Conservation (phyloP, 2,797 vertebrate genomes). For the Pangasius sanitwongsei region DNA sequence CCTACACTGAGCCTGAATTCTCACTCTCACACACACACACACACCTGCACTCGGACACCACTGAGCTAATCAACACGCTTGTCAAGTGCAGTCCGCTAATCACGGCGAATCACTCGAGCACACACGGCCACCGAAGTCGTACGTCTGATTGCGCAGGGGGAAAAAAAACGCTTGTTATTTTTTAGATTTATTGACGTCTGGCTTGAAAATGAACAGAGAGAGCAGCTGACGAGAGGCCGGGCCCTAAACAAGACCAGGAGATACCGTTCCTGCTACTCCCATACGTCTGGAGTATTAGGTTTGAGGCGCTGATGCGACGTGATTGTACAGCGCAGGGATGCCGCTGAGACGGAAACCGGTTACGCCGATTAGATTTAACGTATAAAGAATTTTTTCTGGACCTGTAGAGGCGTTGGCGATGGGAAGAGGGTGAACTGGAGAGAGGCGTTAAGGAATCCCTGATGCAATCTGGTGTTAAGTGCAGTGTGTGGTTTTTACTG, state of each 20-base stretch:
- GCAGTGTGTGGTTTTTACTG: neutral
- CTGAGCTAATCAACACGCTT: slow-evolving; percentile 52
- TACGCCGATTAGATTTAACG: neutral
- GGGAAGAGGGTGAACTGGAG: neutral
- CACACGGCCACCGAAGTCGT: neutral
- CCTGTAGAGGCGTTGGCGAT: neutral
- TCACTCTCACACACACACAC: slow-evolving; percentile 7
- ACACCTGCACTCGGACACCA: slow-evolving; percentile 29
- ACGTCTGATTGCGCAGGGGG: slow-evolving; percentile 18
- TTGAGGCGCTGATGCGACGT: neutral
- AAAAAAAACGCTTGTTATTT: slow-evolving; percentile 12
- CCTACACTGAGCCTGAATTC: neutral
- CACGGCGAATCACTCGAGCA: slow-evolving; percentile 42
- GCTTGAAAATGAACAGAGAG: slow-evolving; percentile 1
- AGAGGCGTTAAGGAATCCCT: neutral
- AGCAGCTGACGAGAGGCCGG: neutral
- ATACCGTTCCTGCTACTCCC: neutral
- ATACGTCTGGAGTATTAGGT: neutral
- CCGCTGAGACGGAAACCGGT: neutral
- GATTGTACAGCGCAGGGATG: neutral
- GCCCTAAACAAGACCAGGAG: neutral
- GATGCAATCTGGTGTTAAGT: neutral
- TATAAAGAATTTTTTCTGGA: neutral
- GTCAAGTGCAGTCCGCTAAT: slow-evolving; percentile 41
- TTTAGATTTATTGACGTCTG: neutral